Evolutionary conservation across 2,113 vertebrate species (phyloP).

Genomic region (Ciconia boyciana): DNA sequence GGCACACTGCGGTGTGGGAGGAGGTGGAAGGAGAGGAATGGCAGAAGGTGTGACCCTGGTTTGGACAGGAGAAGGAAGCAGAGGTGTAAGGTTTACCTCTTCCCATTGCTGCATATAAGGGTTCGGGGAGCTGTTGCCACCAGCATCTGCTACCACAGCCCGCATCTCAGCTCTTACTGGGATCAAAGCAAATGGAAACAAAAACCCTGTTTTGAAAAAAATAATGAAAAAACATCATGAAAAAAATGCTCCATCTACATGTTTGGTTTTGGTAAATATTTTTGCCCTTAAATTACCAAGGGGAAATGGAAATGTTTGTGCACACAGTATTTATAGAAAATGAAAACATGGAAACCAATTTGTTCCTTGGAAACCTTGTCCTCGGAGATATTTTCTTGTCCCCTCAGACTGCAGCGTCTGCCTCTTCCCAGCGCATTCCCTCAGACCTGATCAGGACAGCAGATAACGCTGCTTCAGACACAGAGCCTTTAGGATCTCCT

Average conservation of each 20-base stretch:
- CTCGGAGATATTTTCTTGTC: rapidly evolving
- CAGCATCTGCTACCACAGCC: not conserved
- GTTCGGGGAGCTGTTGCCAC: rapidly evolving
- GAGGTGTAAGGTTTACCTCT: not conserved
- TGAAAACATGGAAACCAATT: not conserved
- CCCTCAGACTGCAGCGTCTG: not conserved
- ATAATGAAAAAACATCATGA: too few relatives aligned
- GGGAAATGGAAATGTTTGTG: not conserved
- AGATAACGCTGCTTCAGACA: rapidly evolving
- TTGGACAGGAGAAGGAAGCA: not conserved
- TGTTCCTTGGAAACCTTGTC: not conserved
- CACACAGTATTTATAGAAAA: not conserved
- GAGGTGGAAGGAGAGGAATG: not conserved
- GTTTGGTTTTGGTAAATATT: not conserved
- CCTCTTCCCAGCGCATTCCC: rapidly evolving
- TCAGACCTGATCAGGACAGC: rapidly evolving
- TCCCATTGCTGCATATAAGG: rapidly evolving
- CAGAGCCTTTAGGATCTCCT: rapidly evolving
- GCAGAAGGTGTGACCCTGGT: not conserved
- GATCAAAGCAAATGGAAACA: not conserved
- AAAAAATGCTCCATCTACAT: rapidly evolving
- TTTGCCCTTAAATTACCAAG: not conserved
- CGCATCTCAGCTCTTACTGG: not conserved
- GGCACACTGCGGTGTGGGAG: rapidly evolving
- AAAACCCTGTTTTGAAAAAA: too few relatives aligned